These are phyloP conservation scores for Coenonympha arcania DNA, from an alignment of 2,888 invertebrate species.

Conservation along the genomic window DNA sequence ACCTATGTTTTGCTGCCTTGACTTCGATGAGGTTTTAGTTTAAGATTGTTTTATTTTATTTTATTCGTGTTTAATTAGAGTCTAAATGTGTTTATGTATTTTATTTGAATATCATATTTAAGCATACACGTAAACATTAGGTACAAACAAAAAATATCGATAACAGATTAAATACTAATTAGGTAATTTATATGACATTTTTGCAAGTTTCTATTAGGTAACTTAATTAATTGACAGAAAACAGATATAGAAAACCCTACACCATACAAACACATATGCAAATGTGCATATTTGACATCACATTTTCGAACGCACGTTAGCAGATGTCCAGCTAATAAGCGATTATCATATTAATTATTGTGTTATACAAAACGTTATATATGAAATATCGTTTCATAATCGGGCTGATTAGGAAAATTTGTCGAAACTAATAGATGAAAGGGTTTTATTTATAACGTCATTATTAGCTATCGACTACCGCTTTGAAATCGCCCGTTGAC, in stretches of 20 bases:
- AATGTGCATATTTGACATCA: slow-evolving; percentile 8
- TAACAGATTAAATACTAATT: background rate
- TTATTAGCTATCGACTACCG: slow-evolving; percentile 23
- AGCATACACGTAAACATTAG: too few relatives aligned
- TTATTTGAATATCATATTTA: too few relatives aligned
- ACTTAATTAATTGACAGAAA: slow-evolving; percentile 3
- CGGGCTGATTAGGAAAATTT: slow-evolving; percentile 18
- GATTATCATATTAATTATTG: slow-evolving; percentile 25
- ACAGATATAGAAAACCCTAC: background rate
- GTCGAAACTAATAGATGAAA: slow-evolving; percentile 17
- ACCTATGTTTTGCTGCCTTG: too few relatives aligned
- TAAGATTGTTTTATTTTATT: too few relatives aligned
- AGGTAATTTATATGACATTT: background rate
- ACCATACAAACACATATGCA: background rate
- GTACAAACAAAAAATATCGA: background rate
- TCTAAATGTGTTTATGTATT: too few relatives aligned
- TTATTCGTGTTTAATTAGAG: too few relatives aligned
- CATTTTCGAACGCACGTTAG: background rate
- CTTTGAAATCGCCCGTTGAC: slow-evolving; percentile 20
- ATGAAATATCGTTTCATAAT: slow-evolving; percentile 21
- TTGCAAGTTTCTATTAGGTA: background rate
- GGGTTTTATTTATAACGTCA: slow-evolving; percentile 24
- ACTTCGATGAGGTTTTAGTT: too few relatives aligned
- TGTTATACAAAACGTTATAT: slow-evolving; percentile 21
- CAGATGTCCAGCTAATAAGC: slow-evolving; percentile 13